Conservation (phyloP, 2,797 vertebrate species). For the Argya squamiceps region DNA sequence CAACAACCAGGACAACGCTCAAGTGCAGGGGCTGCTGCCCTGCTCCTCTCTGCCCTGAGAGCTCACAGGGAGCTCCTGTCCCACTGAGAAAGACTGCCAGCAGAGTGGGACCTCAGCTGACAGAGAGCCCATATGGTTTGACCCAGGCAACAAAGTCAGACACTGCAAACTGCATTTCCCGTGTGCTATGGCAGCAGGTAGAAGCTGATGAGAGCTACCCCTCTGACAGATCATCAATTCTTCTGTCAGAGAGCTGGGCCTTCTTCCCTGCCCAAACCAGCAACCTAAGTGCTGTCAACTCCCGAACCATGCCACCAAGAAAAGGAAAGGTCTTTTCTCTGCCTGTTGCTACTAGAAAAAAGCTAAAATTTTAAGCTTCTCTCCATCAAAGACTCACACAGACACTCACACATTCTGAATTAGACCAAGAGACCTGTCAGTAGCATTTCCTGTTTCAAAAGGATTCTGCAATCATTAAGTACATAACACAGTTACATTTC, state of each 20-base stretch:
- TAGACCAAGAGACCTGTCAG: not conserved
- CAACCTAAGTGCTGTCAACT: not conserved
- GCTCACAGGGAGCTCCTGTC: not conserved
- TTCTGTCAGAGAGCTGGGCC: not conserved
- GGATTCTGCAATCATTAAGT: not conserved
- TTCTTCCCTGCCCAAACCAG: not conserved
- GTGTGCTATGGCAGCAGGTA: not conserved
- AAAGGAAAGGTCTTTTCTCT: not conserved
- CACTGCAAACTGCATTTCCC: not conserved
- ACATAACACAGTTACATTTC: not conserved
- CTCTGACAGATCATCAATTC: rapidly evolving
- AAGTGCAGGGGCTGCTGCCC: not conserved
- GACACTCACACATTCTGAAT: not conserved
- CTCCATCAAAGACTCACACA: not conserved
- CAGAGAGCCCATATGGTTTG: rapidly evolving
- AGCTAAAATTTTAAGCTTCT: not conserved
- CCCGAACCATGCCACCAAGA: not conserved
- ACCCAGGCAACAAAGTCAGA: not conserved
- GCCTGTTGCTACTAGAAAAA: not conserved
- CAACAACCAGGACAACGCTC: not conserved
- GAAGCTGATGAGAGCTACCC: not conserved
- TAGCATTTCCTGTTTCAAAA: not conserved
- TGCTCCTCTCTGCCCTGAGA: not conserved
- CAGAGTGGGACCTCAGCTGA: not conserved
- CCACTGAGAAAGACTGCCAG: not conserved